Percentiles rank a stretch among this genome's conserved stretches.
These are phyloP conservation scores for Perca fluviatilis DNA, from an alignment of 2,113 vertebrate species.

Conservation along the genomic window DNA sequence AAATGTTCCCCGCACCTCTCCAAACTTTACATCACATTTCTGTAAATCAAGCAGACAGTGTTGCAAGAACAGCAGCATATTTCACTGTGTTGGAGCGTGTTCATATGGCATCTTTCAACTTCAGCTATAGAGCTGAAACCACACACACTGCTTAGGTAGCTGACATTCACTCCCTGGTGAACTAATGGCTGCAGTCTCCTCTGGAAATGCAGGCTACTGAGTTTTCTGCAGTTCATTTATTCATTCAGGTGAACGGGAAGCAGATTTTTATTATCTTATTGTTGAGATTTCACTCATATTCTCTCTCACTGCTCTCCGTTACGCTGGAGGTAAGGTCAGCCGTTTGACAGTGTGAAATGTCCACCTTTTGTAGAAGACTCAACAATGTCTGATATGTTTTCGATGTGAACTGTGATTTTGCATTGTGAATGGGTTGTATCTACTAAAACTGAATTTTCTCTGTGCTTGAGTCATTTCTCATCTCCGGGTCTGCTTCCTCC, in stretches of 20 bases:
- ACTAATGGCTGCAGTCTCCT: constrained; percentile 58
- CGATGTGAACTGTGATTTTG: neutral
- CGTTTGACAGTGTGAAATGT: neutral
- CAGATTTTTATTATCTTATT: constrained; percentile 12
- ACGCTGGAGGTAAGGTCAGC: constrained; percentile 33
- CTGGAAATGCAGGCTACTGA: constrained; percentile 51
- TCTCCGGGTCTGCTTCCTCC: constrained; percentile 5
- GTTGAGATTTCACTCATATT: constrained; percentile 40
- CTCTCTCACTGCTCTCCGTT: constrained; percentile 17
- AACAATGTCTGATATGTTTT: constrained; percentile 3
- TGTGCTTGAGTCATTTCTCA: constrained; percentile 19
- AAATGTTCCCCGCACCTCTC: constrained; percentile 16
- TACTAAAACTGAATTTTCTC: constrained; percentile 20
- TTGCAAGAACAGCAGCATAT: constrained; percentile 25
- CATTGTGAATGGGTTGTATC: constrained; percentile 41
- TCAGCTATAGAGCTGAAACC: constrained; percentile 35
- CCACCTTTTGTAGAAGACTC: neutral
- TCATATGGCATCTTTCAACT: constrained; percentile 42
- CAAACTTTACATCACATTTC: constrained; percentile 35
- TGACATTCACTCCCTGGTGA: constrained; percentile 59
- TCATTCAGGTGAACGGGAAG: constrained; percentile 53
- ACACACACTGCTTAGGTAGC: constrained; percentile 50
- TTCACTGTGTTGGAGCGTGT: constrained; percentile 3
- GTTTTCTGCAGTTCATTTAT: constrained; percentile 61
- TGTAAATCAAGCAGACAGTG: constrained; percentile 23